phyloP scores from a whole-genome alignment of 2,888 invertebrate genomes.

The Ephialtes manifestator region DNA sequence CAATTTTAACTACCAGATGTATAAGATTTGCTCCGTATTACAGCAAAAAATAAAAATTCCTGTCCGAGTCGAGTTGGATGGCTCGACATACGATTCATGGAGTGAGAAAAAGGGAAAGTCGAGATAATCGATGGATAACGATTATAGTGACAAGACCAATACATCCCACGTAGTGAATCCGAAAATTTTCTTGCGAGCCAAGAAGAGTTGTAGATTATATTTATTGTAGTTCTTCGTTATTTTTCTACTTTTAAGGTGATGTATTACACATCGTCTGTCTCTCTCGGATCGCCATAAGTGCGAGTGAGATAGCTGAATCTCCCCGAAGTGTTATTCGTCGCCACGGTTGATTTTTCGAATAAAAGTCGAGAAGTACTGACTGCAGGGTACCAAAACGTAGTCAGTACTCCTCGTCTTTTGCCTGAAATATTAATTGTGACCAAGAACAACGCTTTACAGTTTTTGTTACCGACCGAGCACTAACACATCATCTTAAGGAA shows the following conservation, averaged over 20 bases:
- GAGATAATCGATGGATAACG: background rate
- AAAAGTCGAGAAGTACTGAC: no score
- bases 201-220: constrained; percentile 24
- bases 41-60: constrained; percentile 40
- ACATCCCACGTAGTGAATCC: background rate
- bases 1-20: background rate
- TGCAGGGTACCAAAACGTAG: no score
- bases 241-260: constrained; percentile 3
- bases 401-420: no score
- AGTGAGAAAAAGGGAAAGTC: background rate
- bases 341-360: no score
- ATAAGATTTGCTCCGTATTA: background rate
- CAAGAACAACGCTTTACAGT: no score
- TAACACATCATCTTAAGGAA: no score
- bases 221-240: constrained; percentile 16
- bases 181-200: background rate
- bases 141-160: background rate
- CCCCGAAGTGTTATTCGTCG: no score
- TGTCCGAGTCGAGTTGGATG: constrained; percentile 22
- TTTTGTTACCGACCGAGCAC: no score
- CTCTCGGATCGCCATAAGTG: no score
- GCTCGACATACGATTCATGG: background rate
- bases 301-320: no score
- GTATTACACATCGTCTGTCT: no score
- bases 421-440: no score